Base-by-base conservation (phyloP, 2,888 invertebrate genomes). In the Graphium colonna region DNA sequence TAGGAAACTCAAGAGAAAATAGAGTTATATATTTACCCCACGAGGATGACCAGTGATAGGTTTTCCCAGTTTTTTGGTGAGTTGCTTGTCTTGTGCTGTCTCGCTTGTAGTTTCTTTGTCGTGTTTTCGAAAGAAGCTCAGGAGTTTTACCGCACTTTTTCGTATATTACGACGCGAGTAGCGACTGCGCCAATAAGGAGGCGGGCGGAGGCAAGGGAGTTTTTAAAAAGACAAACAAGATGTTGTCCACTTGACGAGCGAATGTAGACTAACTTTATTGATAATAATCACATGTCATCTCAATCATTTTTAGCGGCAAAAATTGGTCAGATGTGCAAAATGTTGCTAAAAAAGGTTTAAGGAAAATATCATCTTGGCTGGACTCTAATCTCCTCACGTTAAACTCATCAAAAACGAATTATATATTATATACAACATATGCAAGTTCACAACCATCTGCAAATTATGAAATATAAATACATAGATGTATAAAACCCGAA, bases 151-250 rank as follows among this genome's bases (percentile, higher is more conserved):
- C 18, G 18, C 1, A 41, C 41, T 41, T 41, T 8, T 41, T 41
- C 21, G n/a, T n/a, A n/a, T n/a, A n/a, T 41, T 40, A 18, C 16
- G 16, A 40, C 41, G 12, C 21, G 21, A 1, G 10, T 41, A 18
- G 18, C 21, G 41, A 41, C 41, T 41, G 41, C 21, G 41, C 41
- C 41, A 41, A 18, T 41, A 1, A 41, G 10, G 41, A 3, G 1
- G 10, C 40, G 40, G 40, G 40, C 17, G 40, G 13, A 3, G 13
- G 38, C 38, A 40, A 16, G 16, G 39, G 39, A 16, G 16, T 40
- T 40, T 40, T 40, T 18, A 41, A 18, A 41, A 41, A 41, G 41
- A 18, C 40, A 41, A 18, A 41, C 21, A 41, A 41, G n/a, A n/a
- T 41, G 41, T n/a, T 9, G 1, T 1, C 7, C 41, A 18, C 18